Percentiles rank a stretch among this genome's conserved stretches.
Conservation (phyloP, 1,140 invertebrate species). For the Oscheius sp. region DNA sequence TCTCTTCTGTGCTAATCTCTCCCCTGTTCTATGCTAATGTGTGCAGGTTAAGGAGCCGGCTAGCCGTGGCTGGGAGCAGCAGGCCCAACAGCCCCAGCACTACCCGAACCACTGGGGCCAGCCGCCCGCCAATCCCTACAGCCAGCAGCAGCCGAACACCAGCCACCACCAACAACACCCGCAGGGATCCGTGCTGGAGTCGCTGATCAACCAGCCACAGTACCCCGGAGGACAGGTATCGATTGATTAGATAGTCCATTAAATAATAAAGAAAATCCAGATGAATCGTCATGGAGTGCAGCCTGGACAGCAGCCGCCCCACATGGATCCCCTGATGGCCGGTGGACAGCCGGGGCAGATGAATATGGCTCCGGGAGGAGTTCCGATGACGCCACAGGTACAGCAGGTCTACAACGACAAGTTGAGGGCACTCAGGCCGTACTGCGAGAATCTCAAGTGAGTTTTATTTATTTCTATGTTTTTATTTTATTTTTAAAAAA, state of each 20-base stretch:
- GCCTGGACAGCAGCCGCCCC: not conserved
- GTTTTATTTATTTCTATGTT: too few relatives aligned
- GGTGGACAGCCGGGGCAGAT: not conserved
- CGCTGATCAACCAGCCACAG: slow-evolving; percentile 40
- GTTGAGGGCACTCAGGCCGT: slow-evolving; percentile 3
- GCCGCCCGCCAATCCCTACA: slow-evolving; percentile 16
- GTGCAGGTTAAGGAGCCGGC: not conserved
- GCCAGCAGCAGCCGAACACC: too few relatives aligned
- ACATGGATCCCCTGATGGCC: not conserved
- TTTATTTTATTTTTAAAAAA: too few relatives aligned
- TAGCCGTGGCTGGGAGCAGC: not conserved
- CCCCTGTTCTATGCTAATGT: too few relatives aligned
- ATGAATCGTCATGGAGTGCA: not conserved
- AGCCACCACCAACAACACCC: slow-evolving; percentile 16
- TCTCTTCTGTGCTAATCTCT: too few relatives aligned
- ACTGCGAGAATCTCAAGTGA: slow-evolving; percentile 17
- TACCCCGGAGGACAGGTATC: not conserved
- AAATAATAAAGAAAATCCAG: not conserved
- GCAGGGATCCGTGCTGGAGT: slow-evolving; percentile 32
- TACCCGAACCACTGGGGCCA: not conserved
- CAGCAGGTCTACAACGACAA: slow-evolving; percentile 29
- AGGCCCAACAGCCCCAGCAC: not conserved
- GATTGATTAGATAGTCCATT: not conserved
- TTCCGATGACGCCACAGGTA: slow-evolving; percentile 22
- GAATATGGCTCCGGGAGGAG: not conserved